Base-by-base conservation (phyloP, 2,113 vertebrate species). In the Cinclus mexicanus region DNA sequence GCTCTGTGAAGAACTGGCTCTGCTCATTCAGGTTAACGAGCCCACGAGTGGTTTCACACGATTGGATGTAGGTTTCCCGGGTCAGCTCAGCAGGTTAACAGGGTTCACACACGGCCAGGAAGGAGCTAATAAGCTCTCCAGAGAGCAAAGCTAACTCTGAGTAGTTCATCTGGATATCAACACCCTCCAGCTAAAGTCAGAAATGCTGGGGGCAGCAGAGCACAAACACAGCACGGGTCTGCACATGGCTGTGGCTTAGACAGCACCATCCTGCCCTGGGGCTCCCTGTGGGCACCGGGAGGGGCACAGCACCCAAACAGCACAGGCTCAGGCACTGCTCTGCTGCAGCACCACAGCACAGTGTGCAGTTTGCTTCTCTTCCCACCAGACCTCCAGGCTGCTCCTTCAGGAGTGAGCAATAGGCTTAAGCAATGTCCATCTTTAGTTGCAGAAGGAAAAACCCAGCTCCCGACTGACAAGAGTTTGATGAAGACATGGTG, bases 41-140 rank as follows among this genome's bases (percentile, higher is more conserved):
- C 49, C 61, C 61, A 68, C 5, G 11, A 68, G 71, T 24, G 19
- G 47, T 37, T 90, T 83, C 37, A 90, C 57, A 64, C 35, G 12
- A 42, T 29, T 7, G 25, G 60, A 47, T 41, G 42, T 6, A 61
- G 5, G 31, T 52, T 85, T 61, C 83, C 85, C 71, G 59, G 56
- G 52, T 44, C 88, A 87, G 88, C 55, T 61, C 78, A 41, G 81
- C 4, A 72, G 88, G 78, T 39, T 75, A 67, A 84, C 55, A 55
- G 35, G 25, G 15, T 87, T 87, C 60, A 87, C 19, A 60, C 24
- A n/a, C 0, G 0, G 47, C 74, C 10, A 4, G 68, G 55, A 90
- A 79, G 79, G 82, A 85, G 67, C 79, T 94, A 90, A 88, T 42
- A 93, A 92, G 91, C 53, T 76, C 83, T 93, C 83, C 42, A 52